Conservation (phyloP, 2,113 vertebrate genomes). For the Paratilapia polleni region DNA sequence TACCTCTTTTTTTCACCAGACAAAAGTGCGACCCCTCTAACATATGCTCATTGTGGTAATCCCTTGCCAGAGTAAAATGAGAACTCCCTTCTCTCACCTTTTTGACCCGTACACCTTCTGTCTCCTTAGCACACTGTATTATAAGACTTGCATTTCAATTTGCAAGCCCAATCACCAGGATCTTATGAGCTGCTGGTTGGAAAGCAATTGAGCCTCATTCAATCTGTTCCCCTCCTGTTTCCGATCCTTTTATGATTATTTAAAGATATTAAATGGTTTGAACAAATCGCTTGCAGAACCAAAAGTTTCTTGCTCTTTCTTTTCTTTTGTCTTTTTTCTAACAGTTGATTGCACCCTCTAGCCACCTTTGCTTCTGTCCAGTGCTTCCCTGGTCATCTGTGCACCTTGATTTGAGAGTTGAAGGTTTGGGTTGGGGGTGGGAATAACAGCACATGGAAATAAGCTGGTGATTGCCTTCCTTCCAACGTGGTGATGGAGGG, state of each 20-base stretch:
- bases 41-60: constrained; percentile 71
- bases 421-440: constrained; percentile 25
- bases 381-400: constrained; percentile 56
- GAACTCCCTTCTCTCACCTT: constrained; percentile 47
- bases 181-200: constrained; percentile 49
- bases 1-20: constrained; percentile 56
- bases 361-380: constrained; percentile 37
- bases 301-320: neutral
- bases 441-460: constrained; percentile 71
- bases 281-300: constrained; percentile 17
- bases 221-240: constrained; percentile 42
- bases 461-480: constrained; percentile 77
- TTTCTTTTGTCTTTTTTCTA: constrained; percentile 12
- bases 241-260: constrained; percentile 58
- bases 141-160: constrained; percentile 64
- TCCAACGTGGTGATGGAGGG: constrained; percentile 62
- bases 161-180: constrained; percentile 53
- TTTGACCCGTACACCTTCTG: constrained; percentile 37
- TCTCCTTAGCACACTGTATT: constrained; percentile 38
- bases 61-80: constrained; percentile 45
- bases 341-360: constrained; percentile 59
- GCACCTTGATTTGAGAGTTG: constrained; percentile 73
- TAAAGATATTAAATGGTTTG: constrained; percentile 48
- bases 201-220: constrained; percentile 46
- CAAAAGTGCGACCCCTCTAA: constrained; percentile 60